Percentiles rank a stretch among this genome's conserved stretches.
Evolutionary conservation across 2,113 vertebrate genomes (phyloP).

Genomic region (Limanda limanda): DNA sequence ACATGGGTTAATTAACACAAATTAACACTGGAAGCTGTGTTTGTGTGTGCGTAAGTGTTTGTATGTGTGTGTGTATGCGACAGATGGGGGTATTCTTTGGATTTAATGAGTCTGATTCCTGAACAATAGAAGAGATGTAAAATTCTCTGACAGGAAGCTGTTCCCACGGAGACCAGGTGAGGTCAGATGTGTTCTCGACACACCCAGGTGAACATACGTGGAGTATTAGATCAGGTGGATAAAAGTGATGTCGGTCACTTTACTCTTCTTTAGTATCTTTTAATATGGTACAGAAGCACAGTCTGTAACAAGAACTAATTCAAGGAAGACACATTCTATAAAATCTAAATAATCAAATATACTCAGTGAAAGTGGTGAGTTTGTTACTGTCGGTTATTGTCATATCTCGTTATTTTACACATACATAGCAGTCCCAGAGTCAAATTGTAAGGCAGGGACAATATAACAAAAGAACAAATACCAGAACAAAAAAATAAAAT

Average conservation of each 20-base stretch:
- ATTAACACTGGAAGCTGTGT: slow-evolving; percentile 32
- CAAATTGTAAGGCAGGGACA: no score
- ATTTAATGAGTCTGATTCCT: slow-evolving; percentile 32
- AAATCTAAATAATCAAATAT: no score
- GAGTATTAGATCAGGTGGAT: background rate
- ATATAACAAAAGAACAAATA: no score
- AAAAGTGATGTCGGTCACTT: background rate
- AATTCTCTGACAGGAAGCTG: slow-evolving; percentile 30
- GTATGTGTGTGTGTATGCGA: slow-evolving; percentile 22
- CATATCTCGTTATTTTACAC: no score
- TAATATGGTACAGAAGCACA: no score
- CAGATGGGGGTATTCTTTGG: slow-evolving; percentile 55
- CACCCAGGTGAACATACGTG: background rate
- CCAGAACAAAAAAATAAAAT: no score
- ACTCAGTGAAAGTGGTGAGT: no score
- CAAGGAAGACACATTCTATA: no score
- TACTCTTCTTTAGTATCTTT: no score
- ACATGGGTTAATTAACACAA: slow-evolving; percentile 48
- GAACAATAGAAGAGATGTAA: slow-evolving; percentile 56
- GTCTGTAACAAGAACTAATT: no score
- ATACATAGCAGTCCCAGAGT: no score
- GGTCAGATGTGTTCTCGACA: background rate
- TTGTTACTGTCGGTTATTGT: no score
- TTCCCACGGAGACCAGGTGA: slow-evolving; percentile 32
- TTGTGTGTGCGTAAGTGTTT: background rate